phyloP scores from a whole-genome alignment of 2,888 invertebrate genomes.

The Sympetrum striolatum region DNA sequence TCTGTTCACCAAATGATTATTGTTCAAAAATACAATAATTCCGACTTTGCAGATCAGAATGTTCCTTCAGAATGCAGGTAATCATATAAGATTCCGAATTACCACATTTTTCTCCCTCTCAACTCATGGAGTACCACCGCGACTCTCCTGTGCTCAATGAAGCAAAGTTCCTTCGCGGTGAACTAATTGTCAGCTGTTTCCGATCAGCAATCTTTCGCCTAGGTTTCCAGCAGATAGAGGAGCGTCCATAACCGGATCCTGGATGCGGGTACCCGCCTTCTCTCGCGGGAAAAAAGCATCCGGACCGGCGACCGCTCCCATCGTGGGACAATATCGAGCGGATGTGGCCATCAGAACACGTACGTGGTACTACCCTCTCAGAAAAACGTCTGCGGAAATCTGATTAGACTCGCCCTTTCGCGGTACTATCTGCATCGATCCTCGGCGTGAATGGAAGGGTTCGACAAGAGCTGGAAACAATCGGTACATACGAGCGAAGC shows the following conservation, averaged over 20 bases:
- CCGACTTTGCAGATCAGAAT: background rate
- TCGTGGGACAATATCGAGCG: background rate
- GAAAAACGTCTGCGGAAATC: background rate
- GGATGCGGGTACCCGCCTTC: slow-evolving; percentile 31
- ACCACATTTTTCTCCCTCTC: background rate
- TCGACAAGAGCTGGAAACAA: background rate
- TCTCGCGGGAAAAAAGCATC: background rate
- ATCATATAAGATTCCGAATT: too few species aligned
- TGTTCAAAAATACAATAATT: too few species aligned
- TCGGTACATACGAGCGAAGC: background rate
- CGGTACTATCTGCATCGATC: background rate
- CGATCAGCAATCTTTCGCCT: slow-evolving; percentile 8
- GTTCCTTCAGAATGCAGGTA: too few species aligned
- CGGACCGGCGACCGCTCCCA: background rate
- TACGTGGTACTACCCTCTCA: background rate
- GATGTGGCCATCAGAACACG: background rate
- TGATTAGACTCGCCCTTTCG: background rate
- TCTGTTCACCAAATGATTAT: too few species aligned
- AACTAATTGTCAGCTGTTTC: slow-evolving; percentile 8
- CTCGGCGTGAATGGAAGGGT: background rate
- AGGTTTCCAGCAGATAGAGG: background rate
- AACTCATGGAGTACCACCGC: background rate
- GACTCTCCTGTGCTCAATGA: background rate
- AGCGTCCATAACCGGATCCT: slow-evolving; percentile 16
- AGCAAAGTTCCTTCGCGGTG: background rate